Conservation (phyloP, 2,797 vertebrate genomes). For the Allenopithecus nigroviridis region DNA sequence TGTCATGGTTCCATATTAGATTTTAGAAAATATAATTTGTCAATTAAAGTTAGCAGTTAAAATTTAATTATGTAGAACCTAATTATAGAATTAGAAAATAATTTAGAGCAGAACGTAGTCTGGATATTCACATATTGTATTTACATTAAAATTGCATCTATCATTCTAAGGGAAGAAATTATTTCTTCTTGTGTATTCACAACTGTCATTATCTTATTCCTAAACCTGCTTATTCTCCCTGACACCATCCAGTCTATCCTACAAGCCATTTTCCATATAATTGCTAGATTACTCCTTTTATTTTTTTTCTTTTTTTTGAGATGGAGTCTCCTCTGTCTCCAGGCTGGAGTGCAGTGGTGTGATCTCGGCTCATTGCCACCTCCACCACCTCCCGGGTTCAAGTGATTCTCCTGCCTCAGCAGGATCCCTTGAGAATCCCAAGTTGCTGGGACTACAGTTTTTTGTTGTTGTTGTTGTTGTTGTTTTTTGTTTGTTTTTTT, state of each 20-base stretch:
- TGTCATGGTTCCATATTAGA: background rate
- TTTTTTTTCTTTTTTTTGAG: background rate
- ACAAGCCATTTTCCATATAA: background rate
- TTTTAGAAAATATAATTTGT: background rate
- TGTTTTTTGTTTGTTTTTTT: too few relatives aligned
- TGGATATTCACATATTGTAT: background rate
- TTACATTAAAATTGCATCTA: conserved; percentile 1
- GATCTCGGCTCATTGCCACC: background rate
- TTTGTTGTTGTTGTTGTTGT: too few relatives aligned
- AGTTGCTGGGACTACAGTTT: background rate
- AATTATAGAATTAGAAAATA: background rate
- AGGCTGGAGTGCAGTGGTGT: background rate
- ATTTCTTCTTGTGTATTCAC: background rate
- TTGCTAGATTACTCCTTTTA: background rate
- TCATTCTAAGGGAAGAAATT: background rate
- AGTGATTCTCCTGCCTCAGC: background rate
- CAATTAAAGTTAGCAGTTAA: background rate
- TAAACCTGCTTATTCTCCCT: background rate
- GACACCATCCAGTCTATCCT: background rate
- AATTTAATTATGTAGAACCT: background rate
- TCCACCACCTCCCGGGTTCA: background rate
- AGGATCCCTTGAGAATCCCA: background rate
- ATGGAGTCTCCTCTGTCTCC: background rate
- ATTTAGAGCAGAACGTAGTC: background rate
- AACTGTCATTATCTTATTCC: background rate